Base-by-base conservation (phyloP, 2,113 vertebrate species). In the Theropithecus gelada region DNA sequence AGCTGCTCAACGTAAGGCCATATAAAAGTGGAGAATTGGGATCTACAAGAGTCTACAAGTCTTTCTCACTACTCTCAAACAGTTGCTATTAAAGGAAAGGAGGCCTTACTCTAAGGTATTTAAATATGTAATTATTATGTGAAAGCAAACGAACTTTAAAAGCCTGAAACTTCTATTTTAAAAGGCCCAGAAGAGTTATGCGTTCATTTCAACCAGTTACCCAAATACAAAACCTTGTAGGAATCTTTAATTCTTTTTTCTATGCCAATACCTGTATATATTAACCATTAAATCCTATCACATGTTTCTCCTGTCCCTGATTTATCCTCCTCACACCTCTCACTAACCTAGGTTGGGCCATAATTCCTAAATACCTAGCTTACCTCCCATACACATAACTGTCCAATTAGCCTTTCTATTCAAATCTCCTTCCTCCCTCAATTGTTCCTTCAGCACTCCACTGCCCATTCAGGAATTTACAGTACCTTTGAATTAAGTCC, bases 91-190 rank as follows among this genome's bases (percentile, higher is more conserved):
- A 48, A 35, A 81, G 20, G 40, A 16, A 82, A 52, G 38, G 48
- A 43, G 13, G 17, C 20, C 3, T 7, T 27, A 3, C 50, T 50
- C 50, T 23, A 80, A 57, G 5, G 38, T 48, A 43, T 40, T 43
- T 57, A 92, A 94, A 81, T 25, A 83, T 50, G 32, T 82, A 25
- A 68, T 52, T 45, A 3, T 45, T 76, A 50, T 45, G 8, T 88
- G 57, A 96, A 92, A 92, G 70, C 55, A 82, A 27, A n/a, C 40
- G 18, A 40, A 43, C 7, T 75, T 86, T 55, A 87, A 95, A 95
- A 92, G 45, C 16, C 72, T 22, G 43, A 64, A 59, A 48, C 22
- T 87, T 96, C 76, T 76, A 32, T 85, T 52, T 82, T 8, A 43
- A 84, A 93, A 68, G 16, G 4, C 45, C 43, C 45, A 40, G 68